Conservation (phyloP, 2,888 invertebrate genomes). For the Priocnemis perturbator region DNA sequence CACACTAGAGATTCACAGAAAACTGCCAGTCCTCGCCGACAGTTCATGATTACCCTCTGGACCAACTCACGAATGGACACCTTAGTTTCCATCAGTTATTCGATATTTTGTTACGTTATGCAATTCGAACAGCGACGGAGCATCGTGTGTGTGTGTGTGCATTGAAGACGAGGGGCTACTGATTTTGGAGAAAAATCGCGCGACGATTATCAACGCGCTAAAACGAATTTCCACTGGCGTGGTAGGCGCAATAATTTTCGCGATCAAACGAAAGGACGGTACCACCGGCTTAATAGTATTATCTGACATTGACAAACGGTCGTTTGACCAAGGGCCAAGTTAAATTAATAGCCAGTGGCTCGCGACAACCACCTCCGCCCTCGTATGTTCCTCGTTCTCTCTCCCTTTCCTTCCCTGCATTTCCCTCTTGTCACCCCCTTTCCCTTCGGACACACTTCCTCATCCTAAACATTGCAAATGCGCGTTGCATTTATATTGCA, state of each 20-base stretch:
- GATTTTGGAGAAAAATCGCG: no score
- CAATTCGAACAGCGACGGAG: no score
- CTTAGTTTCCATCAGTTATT: no score
- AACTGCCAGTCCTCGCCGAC: no score
- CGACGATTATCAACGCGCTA: neutral
- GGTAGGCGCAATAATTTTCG: constrained; percentile 42
- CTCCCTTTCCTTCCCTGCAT: neutral
- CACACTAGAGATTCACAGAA: no score
- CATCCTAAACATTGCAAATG: neutral
- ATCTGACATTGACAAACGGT: constrained; percentile 45
- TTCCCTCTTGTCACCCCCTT: neutral
- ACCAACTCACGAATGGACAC: no score
- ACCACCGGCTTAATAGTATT: constrained; percentile 43
- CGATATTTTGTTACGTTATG: no score
- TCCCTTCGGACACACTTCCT: constrained; percentile 5
- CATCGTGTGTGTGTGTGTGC: no score
- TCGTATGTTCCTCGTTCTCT: neutral
- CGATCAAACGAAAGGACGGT: constrained; percentile 42
- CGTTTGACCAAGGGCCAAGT: neutral
- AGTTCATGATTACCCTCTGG: no score
- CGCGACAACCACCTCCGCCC: neutral
- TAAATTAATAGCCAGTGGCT: constrained; percentile 19
- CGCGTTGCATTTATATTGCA: neutral
- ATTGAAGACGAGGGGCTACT: no score
- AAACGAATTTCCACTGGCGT: constrained; percentile 12